phyloP scores from a whole-genome alignment of 2,888 invertebrate genomes.

The Mythimna pallens region DNA sequence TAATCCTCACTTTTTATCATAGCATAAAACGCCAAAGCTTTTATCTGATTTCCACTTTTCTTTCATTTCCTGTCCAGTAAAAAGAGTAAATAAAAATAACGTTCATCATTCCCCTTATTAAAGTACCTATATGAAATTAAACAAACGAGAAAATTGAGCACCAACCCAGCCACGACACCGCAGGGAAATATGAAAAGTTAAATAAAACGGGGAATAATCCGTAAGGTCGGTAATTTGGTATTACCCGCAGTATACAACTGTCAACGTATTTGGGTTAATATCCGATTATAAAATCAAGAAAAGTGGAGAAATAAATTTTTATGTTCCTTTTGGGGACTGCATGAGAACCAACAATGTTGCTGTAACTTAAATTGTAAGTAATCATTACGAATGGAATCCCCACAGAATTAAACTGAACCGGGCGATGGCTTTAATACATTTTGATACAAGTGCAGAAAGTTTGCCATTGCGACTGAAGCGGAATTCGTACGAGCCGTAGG shows the following conservation, averaged over 20 bases:
- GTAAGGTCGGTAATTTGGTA: constrained; percentile 16
- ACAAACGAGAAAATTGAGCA: constrained; percentile 21
- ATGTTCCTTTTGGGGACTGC: background rate
- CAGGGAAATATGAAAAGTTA: constrained; percentile 44
- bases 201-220: constrained; percentile 42
- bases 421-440: background rate
- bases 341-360: constrained; percentile 2
- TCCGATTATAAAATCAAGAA: constrained; percentile 20
- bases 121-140: constrained; percentile 10
- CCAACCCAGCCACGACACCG: constrained; percentile 23
- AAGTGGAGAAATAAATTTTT: constrained; percentile 24
- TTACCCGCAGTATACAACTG: constrained; percentile 26
- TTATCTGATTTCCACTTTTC: background rate
- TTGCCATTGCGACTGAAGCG: too few relatives aligned
- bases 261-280: constrained; percentile 36
- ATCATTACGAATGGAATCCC: background rate
- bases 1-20: background rate
- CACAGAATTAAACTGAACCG: background rate
- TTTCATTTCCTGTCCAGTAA: background rate
- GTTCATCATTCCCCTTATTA: background rate
- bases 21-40: background rate
- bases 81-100: constrained; percentile 4
- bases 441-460: too few relatives aligned
- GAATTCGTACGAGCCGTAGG: too few relatives aligned
- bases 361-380: background rate